A percentile compares a stretch with the other conserved stretches of the same genome.
Evolutionary conservation across 1,140 invertebrate genomes (phyloP).

Genomic region (Dreissena rostriformis): DNA sequence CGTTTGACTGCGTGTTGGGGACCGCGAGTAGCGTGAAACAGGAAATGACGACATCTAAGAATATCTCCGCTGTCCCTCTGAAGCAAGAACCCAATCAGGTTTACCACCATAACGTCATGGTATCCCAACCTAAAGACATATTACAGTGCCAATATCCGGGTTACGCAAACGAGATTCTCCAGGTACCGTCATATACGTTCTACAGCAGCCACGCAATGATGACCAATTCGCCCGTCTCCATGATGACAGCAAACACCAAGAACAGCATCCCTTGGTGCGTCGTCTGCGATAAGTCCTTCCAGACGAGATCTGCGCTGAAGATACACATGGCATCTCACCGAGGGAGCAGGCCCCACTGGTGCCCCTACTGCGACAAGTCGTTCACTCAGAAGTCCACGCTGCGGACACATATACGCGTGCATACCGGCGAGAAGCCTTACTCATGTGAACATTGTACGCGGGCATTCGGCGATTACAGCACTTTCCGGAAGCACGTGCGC

Average conservation of each 20-base stretch:
- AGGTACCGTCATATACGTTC: background rate
- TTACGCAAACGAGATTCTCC: background rate
- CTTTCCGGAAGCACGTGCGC: conserved; percentile 62
- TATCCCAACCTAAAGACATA: background rate
- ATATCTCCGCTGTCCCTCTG: background rate
- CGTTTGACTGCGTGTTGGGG: conserved; percentile 40
- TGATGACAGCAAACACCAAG: background rate
- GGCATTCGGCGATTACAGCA: conserved; percentile 80
- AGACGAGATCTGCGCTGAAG: conserved; percentile 11
- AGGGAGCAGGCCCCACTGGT: conserved; percentile 20
- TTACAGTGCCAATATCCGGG: background rate
- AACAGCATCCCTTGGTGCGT: background rate
- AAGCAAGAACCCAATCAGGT: background rate
- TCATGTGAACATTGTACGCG: conserved; percentile 88
- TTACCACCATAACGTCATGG: background rate
- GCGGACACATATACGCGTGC: conserved; percentile 67
- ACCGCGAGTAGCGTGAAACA: background rate
- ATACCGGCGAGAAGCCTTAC: conserved; percentile 73
- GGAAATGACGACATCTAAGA: background rate
- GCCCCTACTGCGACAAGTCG: conserved; percentile 84
- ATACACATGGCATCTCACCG: conserved; percentile 37
- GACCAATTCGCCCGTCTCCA: background rate
- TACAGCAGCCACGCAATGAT: background rate
- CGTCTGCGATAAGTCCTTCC: conserved; percentile 34
- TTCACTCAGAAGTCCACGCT: conserved; percentile 83